Conservation (phyloP, 2,888 invertebrate genomes). For the Allygus modestus region DNA sequence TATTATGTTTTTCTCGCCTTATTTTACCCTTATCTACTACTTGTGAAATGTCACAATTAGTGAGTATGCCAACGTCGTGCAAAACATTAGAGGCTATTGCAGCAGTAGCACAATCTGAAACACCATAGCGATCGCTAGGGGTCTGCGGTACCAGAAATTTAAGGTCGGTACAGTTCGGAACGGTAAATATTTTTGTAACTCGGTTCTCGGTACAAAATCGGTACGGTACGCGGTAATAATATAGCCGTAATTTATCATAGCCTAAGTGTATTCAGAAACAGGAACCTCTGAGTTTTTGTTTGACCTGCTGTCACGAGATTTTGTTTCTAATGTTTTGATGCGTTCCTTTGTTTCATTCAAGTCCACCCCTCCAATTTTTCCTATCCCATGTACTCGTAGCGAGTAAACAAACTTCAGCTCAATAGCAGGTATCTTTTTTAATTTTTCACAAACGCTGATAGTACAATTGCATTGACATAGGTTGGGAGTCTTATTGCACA, state of each 20-base stretch:
- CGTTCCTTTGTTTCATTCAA: slow-evolving; percentile 34
- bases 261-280: slow-evolving; percentile 41
- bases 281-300: neutral
- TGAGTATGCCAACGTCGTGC: slow-evolving; percentile 56
- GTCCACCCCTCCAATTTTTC: slow-evolving; percentile 46
- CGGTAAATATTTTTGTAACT: too few relatives aligned
- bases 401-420: slow-evolving; percentile 39
- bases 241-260: too few relatives aligned
- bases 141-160: too few relatives aligned
- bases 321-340: slow-evolving; percentile 23
- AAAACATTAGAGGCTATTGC: slow-evolving; percentile 54
- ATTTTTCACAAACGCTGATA: slow-evolving; percentile 38
- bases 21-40: slow-evolving; percentile 59
- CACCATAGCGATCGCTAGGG: slow-evolving; percentile 56
- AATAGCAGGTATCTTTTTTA: too few relatives aligned
- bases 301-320: slow-evolving; percentile 17
- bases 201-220: too few relatives aligned
- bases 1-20: slow-evolving; percentile 42
- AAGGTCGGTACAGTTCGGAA: too few relatives aligned
- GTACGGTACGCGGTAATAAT: too few relatives aligned
- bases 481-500: slow-evolving; percentile 15
- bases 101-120: slow-evolving; percentile 61
- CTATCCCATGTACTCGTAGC: slow-evolving; percentile 18
- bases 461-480: slow-evolving; percentile 34
- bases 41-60: slow-evolving; percentile 32